Evolutionary conservation across 92 coral and sea anemone genomes (phyloP).

Genomic region (Palythoa caribaeorum): DNA sequence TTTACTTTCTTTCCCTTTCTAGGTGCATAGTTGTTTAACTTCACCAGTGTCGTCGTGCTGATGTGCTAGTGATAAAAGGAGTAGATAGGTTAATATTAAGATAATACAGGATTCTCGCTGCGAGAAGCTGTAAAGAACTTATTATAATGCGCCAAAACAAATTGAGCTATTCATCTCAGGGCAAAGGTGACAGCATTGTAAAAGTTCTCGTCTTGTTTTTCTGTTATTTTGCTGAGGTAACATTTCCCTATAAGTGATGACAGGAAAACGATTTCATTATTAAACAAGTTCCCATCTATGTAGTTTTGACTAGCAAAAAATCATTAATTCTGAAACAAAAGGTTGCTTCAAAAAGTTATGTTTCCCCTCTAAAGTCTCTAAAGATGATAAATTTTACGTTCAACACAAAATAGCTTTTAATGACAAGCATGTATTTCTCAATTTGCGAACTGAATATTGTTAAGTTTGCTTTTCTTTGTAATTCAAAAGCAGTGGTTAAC

Average conservation of each 20-base stretch:
- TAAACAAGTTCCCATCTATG: not conserved
- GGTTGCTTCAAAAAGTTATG: not conserved
- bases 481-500: constrained; percentile 65
- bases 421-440: constrained; percentile 37
- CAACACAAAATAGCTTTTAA: constrained; percentile 1
- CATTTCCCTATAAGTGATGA: not conserved
- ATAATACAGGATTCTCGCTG: constrained; percentile 16
- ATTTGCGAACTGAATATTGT: not conserved
- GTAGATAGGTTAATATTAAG: not conserved
- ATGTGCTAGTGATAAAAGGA: not conserved
- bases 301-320: not conserved
- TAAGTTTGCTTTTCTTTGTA: constrained; percentile 34
- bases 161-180: constrained; percentile 52
- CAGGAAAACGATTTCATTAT: too few relatives aligned
- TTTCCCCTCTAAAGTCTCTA: not conserved
- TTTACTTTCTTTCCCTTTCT: not conserved
- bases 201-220: constrained; percentile 42
- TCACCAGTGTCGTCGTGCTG: not conserved
- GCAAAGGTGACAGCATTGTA: constrained; percentile 70
- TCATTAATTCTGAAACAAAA: constrained; percentile 3
- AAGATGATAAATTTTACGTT: not conserved
- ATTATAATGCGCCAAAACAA: constrained; percentile 51
- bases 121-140: constrained; percentile 50
- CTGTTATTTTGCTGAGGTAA: constrained; percentile 32
- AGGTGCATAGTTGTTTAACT: not conserved